phyloP scores from a whole-genome alignment of 2,797 vertebrate genomes.

The Sarcophilus harrisii region DNA sequence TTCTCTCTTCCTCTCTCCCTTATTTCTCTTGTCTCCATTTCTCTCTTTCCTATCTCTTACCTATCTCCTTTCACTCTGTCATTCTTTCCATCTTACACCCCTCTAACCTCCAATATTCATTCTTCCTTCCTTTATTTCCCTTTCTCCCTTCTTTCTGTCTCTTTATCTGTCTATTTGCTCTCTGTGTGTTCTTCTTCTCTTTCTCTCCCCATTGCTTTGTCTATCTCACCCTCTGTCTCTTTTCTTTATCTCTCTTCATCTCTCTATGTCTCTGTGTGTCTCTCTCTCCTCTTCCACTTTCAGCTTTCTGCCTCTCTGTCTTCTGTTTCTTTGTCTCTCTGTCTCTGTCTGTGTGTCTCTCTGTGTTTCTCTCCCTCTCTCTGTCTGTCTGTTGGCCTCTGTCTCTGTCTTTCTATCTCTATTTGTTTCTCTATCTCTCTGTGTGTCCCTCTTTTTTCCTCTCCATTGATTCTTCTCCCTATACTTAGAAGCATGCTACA shows the following conservation, averaged over 20 bases:
- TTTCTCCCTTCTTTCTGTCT: no score
- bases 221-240: background rate
- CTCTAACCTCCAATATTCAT: background rate
- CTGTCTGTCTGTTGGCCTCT: background rate
- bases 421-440: background rate
- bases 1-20: background rate
- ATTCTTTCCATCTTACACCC: background rate
- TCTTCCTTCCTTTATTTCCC: background rate
- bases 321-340: background rate
- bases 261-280: background rate
- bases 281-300: no score
- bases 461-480: background rate
- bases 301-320: no score
- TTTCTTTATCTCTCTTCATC: background rate
- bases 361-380: background rate
- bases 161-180: background rate
- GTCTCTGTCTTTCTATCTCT: background rate
- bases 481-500: background rate
- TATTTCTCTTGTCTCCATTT: no score
- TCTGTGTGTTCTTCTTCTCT: background rate
- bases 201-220: background rate
- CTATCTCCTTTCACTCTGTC: background rate
- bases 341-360: background rate
- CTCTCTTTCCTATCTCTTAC: background rate
- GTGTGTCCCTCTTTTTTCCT: background rate